Evolutionary conservation across 2,888 invertebrate genomes (phyloP).

Genomic region (Cordylochernes scorpioides): DNA sequence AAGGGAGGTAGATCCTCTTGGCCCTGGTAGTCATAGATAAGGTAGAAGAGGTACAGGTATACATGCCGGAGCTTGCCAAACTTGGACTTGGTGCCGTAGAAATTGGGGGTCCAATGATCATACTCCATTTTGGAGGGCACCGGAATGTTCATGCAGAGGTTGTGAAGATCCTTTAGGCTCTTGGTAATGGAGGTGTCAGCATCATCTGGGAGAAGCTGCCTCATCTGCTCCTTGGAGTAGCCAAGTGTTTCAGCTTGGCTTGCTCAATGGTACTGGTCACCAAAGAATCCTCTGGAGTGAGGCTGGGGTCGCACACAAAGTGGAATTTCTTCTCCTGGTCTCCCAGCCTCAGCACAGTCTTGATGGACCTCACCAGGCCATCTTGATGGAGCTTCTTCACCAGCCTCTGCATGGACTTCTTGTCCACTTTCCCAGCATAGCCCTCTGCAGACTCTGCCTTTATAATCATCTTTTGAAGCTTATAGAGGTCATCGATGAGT

Average conservation of each 20-base stretch:
- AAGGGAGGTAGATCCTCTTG: constrained; percentile 11
- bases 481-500: constrained; percentile 29
- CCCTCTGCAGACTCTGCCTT: constrained; percentile 31
- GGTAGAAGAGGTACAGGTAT: constrained; percentile 40
- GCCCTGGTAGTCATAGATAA: constrained; percentile 32
- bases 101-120: too few species aligned
- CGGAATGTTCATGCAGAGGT: too few species aligned
- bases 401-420: constrained; percentile 35
- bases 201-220: too few species aligned
- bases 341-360: constrained; percentile 25
- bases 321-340: constrained; percentile 25
- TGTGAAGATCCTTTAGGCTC: too few species aligned
- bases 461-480: constrained; percentile 21
- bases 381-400: constrained; percentile 31
- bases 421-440: constrained; percentile 31
- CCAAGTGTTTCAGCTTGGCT: constrained; percentile 31
- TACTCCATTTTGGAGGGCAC: too few species aligned
- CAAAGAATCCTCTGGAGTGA: constrained; percentile 21
- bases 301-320: constrained; percentile 28
- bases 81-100: too few species aligned
- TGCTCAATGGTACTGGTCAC: constrained; percentile 34
- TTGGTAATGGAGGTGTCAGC: too few species aligned
- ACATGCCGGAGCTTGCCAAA: too few species aligned
- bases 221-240: too few species aligned
- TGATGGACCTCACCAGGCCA: constrained; percentile 30